Evolutionary conservation across 2,113 vertebrate genomes (phyloP), one percentile per base, ranked within the genome.

Genomic region (Phrynosoma blainvillii): DNA sequence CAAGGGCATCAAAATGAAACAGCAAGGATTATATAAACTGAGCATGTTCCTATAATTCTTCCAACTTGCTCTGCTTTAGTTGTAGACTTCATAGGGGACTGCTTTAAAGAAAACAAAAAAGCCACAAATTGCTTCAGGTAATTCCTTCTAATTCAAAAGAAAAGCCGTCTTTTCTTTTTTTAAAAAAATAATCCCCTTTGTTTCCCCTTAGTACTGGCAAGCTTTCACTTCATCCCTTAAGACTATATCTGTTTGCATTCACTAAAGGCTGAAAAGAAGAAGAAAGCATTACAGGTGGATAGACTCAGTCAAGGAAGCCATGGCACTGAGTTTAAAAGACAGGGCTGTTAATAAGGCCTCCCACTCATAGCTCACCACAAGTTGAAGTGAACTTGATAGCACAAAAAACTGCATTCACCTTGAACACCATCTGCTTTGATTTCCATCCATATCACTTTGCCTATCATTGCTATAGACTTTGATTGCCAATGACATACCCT

Each of bases 371-470:
- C 13, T 62, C 18, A 62, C 59, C 59, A 62, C 59, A 62, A 62
- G 14, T 62, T 16, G 14, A 62, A 18, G 59, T 18, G 59, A 62
- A 16, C 14, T 16, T 62, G 1, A 62, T 7, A 62, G 13, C 59
- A 62, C 59, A 62, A 62, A 16, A 14, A 62, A 16, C 59, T 0
- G 0, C 66, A 18, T 80, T 87, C 0, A 0, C 85, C n/a, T 78
- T 0, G 0, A 36, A 2, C 36, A 25, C 73, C 59, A 89, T 85
- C 42, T n/a, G 21, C 52, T 70, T 42, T 36, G n/a, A 68, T 13
- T 70, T 79, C 77, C 77, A 74, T 32, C 27, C 36, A 42, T 30
- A 82, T 70, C 12, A 21, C 56, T 71, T 32, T 32, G 13, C 66
- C 74, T 68, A 47, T 76, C 6, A 30, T 47, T 27, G 80, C 62